Base-by-base conservation (phyloP, 1,140 invertebrate genomes). In the Octopus bimaculoides region DNA sequence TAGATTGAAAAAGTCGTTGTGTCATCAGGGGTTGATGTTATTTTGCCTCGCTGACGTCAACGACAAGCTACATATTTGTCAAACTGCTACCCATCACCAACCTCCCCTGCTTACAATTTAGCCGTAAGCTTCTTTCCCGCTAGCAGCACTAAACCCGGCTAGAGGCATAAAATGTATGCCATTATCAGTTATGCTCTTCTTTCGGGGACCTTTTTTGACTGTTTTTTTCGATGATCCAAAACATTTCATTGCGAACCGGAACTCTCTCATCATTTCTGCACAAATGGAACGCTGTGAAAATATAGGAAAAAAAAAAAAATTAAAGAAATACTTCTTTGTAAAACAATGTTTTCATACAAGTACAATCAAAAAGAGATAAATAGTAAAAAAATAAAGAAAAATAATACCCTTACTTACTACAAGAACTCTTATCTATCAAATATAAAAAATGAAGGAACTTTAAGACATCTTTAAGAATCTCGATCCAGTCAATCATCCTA, bases 201-300 rank as follows among this genome's bases (percentile, higher is more conserved):
- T 83, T 66, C 83, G 80, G 6, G 80, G 77, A 75, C 83, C 79
- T 61, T 84, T 82, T 77, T 88, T 86, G 8, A 79, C 81, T 5
- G 85, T 80, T 80, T 89, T 89, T 79, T 87, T 88, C 6, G 88
- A 86, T 9, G 95, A 94, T 20, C 95, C 95, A 83, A 94, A 93
- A 89, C 97, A 98, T 73, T 94, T 92, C 83, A 98, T 93, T 3
- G 97, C 97, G 89, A 98, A 97, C 52, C 96, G 92, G 78, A 98
- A 91, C 91, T 99, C 97, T 90, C 97, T 94, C 4, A 94, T 94
- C 95, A 98, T 98, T 91, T 98, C 96, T 6, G 95, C 95, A 89
- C 97, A 98, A 66, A 98, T 90, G 6, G 96, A 96, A 93, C 97
- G 95, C 87, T 94, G 92, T 8, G 91, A 84, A 77, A 80, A 52